A percentile compares a stretch with the other conserved stretches of the same genome.
These are phyloP conservation scores for Mesoclemmys tuberculata DNA, from an alignment of 2,113 vertebrate genomes.

Conservation along the genomic window DNA sequence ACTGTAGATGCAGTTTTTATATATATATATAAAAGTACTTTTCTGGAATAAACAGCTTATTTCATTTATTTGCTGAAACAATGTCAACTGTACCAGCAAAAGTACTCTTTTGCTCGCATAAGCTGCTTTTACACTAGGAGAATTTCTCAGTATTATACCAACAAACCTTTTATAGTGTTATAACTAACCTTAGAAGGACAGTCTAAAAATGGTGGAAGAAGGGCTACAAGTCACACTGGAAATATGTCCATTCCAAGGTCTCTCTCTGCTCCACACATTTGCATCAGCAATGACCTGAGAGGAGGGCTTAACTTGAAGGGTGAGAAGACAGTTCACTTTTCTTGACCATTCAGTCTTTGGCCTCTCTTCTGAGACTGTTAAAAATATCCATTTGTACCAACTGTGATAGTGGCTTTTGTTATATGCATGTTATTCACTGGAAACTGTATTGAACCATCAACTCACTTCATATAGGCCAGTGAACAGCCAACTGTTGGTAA, in stretches of 20 bases:
- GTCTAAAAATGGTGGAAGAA: not conserved
- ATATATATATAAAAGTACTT: not conserved
- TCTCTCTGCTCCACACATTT: not conserved
- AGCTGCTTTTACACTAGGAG: not conserved
- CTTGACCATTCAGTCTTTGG: not conserved
- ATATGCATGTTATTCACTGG: not conserved
- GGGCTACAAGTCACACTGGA: not conserved
- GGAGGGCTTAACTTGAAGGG: not conserved
- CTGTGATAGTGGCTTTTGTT: not conserved
- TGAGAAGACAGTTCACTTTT: not conserved
- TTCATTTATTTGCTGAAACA: not conserved
- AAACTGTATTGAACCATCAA: not conserved
- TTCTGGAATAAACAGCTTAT: not conserved
- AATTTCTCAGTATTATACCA: not conserved
- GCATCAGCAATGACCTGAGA: not conserved
- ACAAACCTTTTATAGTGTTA: no score
- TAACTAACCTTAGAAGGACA: not conserved
- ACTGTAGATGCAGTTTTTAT: not conserved
- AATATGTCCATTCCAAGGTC: not conserved
- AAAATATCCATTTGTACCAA: not conserved
- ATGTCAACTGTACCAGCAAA: not conserved
- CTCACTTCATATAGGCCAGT: not conserved
- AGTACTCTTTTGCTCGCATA: not conserved
- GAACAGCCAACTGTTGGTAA: accelerated
- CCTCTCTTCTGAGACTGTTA: not conserved